Evolutionary conservation across 2,797 vertebrate species (phyloP), one percentile per base, ranked within the genome.

Genomic region (Potorous gilbertii): DNA sequence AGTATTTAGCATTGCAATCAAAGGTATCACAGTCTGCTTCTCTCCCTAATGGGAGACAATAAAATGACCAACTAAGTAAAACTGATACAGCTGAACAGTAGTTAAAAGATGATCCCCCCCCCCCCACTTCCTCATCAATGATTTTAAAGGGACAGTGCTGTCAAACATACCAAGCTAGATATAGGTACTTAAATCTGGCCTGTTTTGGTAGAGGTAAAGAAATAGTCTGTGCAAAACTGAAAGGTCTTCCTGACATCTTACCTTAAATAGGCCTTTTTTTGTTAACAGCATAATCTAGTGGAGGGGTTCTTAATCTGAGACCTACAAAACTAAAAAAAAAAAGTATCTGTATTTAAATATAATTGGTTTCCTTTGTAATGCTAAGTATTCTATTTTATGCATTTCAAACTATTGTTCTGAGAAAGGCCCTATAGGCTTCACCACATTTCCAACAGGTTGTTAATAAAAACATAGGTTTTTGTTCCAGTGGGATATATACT

Each of bases 141-240:
- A 66, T 90, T 27, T 92, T 95, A 66, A 57, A 97, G 24, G 0
- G 90, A 91, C 89, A 90, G 56, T 93, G 50, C 96, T 66, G n/a
- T 0, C 27, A 93, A 46, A 87, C 46, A 16, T 87, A 87, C 54
- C 4, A 46, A 93, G 10, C 4, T 74, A 21, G 16, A 56, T 56
- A 87, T 56, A 29, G 55, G 0, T 24, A 89, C 27, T 11, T 0
- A 31, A 89, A 81, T 81, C 40, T 81, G 74, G 21, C 9, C 40
- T 81, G 5, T 81, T 24, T 46, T 81, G 40, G 40, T 46, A 46
- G 74, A 40, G 1, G 21, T 81, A 81, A 24, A 24, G n/a, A 81
- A 81, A 46, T 81, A 81, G 18, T 46, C 40, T 46, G 16, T 81
- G 40, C 18, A 46, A 81, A 46, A 46, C 6, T 10, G 74, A 24